Conservation (phyloP, 2,888 invertebrate genomes). For the Leptinotarsa tumamoca region DNA sequence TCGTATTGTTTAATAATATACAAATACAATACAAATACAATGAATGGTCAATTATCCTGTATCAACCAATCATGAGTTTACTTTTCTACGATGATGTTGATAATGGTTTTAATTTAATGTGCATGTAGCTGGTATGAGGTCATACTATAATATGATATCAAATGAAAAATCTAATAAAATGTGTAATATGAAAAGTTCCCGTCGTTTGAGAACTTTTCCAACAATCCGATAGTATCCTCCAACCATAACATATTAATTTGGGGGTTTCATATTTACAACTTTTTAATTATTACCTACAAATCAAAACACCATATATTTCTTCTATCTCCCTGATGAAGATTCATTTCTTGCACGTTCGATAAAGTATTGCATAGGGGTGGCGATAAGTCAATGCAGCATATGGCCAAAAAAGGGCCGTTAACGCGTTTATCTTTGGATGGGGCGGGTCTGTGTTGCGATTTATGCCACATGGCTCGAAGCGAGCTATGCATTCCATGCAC, state of each 20-base stretch:
- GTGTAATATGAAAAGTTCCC: too few relatives aligned
- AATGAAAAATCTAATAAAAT: too few relatives aligned
- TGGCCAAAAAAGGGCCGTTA: slow-evolving; percentile 61
- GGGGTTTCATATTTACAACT: not conserved
- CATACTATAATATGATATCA: too few relatives aligned
- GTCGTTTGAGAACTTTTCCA: too few relatives aligned
- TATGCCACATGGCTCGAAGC: slow-evolving; percentile 42
- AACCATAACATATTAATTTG: too few relatives aligned
- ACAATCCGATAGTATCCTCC: not conserved
- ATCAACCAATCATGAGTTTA: too few relatives aligned
- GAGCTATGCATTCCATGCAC: slow-evolving; percentile 32
- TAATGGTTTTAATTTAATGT: too few relatives aligned
- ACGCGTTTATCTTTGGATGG: slow-evolving; percentile 61
- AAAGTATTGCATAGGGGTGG: slow-evolving; percentile 23
- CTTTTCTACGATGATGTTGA: too few relatives aligned
- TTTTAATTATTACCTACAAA: slow-evolving; percentile 11
- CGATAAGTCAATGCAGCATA: slow-evolving; percentile 52
- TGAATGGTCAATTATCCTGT: too few relatives aligned
- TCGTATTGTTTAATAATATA: too few relatives aligned
- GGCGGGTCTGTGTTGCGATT: slow-evolving; percentile 48
- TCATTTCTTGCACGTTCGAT: slow-evolving; percentile 22
- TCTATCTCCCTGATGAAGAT: slow-evolving; percentile 21
- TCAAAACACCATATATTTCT: slow-evolving; percentile 18
- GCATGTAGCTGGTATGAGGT: too few relatives aligned
- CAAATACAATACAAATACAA: too few relatives aligned